Evolutionary conservation across 2,113 vertebrate genomes (phyloP).

Genomic region (Gymnocephalus cernua): DNA sequence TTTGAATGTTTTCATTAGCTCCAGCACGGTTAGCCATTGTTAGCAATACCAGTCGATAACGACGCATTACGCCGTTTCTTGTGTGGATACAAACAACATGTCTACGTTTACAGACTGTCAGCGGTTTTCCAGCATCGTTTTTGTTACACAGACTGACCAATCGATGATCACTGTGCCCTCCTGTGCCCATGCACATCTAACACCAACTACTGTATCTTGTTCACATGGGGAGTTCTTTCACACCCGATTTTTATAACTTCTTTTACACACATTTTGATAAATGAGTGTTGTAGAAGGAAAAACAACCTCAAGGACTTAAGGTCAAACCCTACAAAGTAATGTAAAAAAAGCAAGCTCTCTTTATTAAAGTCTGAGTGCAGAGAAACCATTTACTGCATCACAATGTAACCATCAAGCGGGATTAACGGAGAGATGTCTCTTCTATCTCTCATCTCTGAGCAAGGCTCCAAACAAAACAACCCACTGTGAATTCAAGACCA

Average conservation of each 20-base stretch:
- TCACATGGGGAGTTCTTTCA: background rate
- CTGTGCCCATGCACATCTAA: background rate
- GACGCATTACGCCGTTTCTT: too few relatives aligned
- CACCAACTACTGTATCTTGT: background rate
- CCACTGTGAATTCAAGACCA: background rate
- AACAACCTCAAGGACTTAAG: background rate
- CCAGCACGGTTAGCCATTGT: too few relatives aligned
- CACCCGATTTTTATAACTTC: background rate
- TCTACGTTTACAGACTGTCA: background rate
- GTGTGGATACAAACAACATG: too few relatives aligned
- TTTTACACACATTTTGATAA: background rate
- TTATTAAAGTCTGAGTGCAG: background rate
- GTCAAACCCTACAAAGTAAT: background rate
- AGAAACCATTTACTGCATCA: background rate
- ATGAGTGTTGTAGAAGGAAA: background rate
- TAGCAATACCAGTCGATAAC: too few relatives aligned
- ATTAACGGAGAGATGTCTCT: background rate
- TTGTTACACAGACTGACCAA: background rate
- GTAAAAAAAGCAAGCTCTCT: background rate
- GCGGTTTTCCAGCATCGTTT: background rate
- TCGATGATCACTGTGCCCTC: background rate
- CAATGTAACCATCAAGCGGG: background rate
- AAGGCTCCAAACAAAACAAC: conserved; percentile 7
- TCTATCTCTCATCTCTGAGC: background rate
- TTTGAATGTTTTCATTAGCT: too few relatives aligned